These are phyloP conservation scores for Pseudomyrmex sp. DNA, from an alignment of 1,140 invertebrate genomes.

Conservation along the genomic window DNA sequence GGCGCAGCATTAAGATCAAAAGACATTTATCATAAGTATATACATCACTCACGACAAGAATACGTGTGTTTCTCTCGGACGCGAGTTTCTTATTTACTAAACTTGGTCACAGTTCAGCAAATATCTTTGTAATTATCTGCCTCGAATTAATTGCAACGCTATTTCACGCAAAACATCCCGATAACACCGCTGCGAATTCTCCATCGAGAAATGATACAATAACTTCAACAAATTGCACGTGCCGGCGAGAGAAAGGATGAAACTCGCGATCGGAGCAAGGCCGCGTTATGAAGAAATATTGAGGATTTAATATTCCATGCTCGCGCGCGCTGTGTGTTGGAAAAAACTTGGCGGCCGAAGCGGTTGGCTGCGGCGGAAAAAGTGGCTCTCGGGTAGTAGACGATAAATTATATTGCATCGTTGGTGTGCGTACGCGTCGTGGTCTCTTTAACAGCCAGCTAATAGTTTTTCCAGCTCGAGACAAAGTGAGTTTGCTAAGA, in stretches of 20 bases:
- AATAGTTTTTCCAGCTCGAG: constrained; percentile 65
- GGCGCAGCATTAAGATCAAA: constrained; percentile 26
- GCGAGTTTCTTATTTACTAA: too few species aligned
- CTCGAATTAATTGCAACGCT: constrained; percentile 14
- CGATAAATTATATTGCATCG: constrained; percentile 67
- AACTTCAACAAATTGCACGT: constrained; percentile 49
- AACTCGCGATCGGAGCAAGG: constrained; percentile 31
- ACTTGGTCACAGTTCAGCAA: background rate
- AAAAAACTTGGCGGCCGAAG: constrained; percentile 39
- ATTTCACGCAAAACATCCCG: constrained; percentile 1
- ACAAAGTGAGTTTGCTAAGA: constrained; percentile 51
- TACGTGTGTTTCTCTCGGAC: too few species aligned
- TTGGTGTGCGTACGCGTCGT: constrained; percentile 37
- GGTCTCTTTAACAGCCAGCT: constrained; percentile 68
- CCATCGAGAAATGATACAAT: constrained; percentile 38
- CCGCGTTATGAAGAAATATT: constrained; percentile 64
- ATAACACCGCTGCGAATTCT: constrained; percentile 21
- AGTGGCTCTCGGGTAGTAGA: constrained; percentile 39
- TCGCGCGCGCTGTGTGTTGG: constrained; percentile 10
- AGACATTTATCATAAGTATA: constrained; percentile 39
- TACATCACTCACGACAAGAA: background rate
- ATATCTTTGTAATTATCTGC: background rate
- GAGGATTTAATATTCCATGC: constrained; percentile 71
- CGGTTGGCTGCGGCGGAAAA: constrained; percentile 37
- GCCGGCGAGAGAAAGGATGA: constrained; percentile 24